phyloP scores from a whole-genome alignment of 2,113 vertebrate genomes.

The Pygoscelis antarcticus region DNA sequence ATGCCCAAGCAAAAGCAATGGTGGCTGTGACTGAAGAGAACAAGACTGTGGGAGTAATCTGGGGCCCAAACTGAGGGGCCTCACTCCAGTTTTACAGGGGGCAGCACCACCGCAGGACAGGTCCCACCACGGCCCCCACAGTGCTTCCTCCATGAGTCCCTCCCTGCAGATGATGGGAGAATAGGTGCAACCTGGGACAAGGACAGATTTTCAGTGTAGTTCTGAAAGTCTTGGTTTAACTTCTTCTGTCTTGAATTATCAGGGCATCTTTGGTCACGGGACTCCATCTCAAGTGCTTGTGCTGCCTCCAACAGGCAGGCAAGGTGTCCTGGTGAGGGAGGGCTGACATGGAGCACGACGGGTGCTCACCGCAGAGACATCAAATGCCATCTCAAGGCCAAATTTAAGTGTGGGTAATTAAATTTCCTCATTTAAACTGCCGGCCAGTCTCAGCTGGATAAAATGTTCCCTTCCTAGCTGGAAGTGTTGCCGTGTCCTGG shows the following conservation, averaged over 20 bases:
- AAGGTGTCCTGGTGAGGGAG: background rate
- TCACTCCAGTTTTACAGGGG: background rate
- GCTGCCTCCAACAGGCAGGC: background rate
- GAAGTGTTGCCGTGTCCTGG: background rate
- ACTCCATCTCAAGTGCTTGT: background rate
- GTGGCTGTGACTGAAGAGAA: background rate
- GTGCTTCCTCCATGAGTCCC: background rate
- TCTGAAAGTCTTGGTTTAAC: background rate
- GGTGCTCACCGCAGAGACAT: background rate
- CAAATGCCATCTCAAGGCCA: conserved; percentile 15
- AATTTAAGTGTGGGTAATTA: conserved; percentile 31
- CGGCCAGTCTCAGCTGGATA: conserved; percentile 13
- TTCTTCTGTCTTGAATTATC: background rate
- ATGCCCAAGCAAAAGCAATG: background rate
- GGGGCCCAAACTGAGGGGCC: background rate
- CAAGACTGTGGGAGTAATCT: background rate
- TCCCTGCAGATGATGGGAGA: background rate
- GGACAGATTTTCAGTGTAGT: background rate
- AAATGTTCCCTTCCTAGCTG: conserved; percentile 46
- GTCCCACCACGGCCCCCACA: accelerated
- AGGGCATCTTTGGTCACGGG: background rate
- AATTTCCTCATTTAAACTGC: conserved; percentile 39
- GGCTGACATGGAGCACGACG: accelerated
- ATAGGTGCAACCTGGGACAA: background rate
- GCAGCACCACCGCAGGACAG: background rate